phyloP scores from a whole-genome alignment of 2,113 vertebrate species.

The Colaptes auratus region DNA sequence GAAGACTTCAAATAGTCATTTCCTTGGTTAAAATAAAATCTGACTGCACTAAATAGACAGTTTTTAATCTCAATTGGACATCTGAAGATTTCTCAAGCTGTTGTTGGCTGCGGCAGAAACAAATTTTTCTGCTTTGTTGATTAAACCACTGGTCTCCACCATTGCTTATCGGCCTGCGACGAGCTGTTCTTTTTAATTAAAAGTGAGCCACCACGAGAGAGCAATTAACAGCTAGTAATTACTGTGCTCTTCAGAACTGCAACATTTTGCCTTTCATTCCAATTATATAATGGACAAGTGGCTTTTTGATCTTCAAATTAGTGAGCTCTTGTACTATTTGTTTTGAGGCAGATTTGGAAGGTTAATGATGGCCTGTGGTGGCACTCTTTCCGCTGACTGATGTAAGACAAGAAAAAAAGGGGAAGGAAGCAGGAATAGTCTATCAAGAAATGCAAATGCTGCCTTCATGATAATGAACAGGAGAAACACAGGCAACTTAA shows the following conservation, averaged over 20 bases:
- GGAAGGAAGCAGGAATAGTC: conserved; percentile 85
- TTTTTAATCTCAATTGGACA: conserved; percentile 98
- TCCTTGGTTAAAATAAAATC: conserved; percentile 96
- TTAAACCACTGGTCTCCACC: conserved; percentile 92
- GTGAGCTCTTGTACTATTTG: conserved; percentile 98
- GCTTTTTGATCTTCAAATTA: conserved; percentile 99
- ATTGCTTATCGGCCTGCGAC: conserved; percentile 96
- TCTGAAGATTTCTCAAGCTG: conserved; percentile 99
- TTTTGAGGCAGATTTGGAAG: conserved; percentile 96
- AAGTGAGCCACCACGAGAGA: conserved; percentile 98
- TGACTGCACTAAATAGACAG: conserved; percentile 96
- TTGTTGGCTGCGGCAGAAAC: conserved; percentile 91
- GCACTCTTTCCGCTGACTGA: conserved; percentile 90
- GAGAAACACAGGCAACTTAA: conserved; percentile 72
- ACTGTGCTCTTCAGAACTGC: conserved; percentile 95
- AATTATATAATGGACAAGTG: conserved; percentile 99
- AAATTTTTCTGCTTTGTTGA: conserved; percentile 99
- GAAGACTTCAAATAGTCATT: conserved; percentile 96
- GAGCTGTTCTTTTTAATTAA: conserved; percentile 99
- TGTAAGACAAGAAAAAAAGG: conserved; percentile 81
- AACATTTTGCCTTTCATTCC: conserved; percentile 97
- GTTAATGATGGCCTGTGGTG: conserved; percentile 96
- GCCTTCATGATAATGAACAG: conserved; percentile 90
- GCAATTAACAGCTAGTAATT: conserved; percentile 99
- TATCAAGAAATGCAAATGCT: conserved; percentile 90